A percentile compares a stretch with the other conserved stretches of the same genome.
Conservation (phyloP, 2,888 invertebrate species). For the Odontothrips loti region DNA sequence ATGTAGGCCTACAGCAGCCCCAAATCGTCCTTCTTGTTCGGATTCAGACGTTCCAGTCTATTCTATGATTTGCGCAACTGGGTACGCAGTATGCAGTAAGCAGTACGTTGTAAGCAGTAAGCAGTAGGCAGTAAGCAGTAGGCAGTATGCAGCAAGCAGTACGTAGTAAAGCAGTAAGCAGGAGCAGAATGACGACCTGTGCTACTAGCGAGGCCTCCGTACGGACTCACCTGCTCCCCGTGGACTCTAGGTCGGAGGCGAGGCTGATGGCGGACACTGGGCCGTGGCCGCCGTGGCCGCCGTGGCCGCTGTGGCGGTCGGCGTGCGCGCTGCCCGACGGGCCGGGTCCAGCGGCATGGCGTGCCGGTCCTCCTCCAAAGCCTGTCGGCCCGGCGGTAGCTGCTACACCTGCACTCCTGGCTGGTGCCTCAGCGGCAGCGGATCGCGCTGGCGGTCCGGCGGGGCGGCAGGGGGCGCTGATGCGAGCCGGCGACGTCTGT, state of each 20-base stretch:
- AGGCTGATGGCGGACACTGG: slow-evolving; percentile 4
- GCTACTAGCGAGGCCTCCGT: background rate
- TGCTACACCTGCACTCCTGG: too few relatives aligned
- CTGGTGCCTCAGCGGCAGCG: too few relatives aligned
- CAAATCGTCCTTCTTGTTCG: too few relatives aligned
- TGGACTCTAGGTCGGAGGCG: slow-evolving; percentile 12
- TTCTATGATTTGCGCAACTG: background rate
- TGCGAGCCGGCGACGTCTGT: too few relatives aligned
- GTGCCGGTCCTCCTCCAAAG: too few relatives aligned
- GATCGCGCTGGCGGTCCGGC: too few relatives aligned
- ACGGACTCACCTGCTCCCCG: background rate
- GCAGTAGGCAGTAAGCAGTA: background rate
- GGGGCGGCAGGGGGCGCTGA: too few relatives aligned
- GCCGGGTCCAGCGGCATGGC: too few relatives aligned
- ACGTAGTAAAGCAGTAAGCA: background rate
- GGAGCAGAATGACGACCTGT: background rate
- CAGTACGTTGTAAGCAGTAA: background rate
- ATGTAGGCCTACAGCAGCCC: too few relatives aligned
- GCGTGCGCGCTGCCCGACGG: too few relatives aligned
- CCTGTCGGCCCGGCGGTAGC: too few relatives aligned
- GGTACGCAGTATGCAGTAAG: background rate
- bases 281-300: background rate
- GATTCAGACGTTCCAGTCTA: background rate
- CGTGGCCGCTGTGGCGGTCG: too few relatives aligned
- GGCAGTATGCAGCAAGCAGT: background rate